Evolutionary conservation across 2,113 vertebrate genomes (phyloP).

Genomic region (Hippocampus zosterae): DNA sequence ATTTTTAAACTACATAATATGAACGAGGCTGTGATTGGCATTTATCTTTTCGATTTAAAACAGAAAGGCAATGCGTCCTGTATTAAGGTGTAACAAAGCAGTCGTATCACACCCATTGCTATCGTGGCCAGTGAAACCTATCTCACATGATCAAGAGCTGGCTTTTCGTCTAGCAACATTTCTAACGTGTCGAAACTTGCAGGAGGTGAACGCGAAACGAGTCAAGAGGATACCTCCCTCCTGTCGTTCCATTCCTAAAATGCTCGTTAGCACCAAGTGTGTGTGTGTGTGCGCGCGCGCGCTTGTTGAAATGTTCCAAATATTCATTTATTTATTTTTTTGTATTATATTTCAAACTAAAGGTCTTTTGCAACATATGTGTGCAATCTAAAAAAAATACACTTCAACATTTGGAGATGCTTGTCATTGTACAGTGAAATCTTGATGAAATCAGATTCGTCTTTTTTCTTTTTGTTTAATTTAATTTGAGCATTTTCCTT

Average conservation of each 20-base stretch:
- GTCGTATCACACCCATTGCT: not conserved
- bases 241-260: constrained; percentile 45
- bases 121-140: not conserved
- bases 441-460: no score
- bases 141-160: not conserved
- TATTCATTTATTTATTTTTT: no score
- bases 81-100: not conserved
- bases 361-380: no score
- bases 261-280: constrained; percentile 50
- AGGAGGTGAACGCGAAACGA: constrained; percentile 10
- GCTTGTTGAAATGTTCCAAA: no score
- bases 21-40: not conserved
- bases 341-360: no score
- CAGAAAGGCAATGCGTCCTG: not conserved
- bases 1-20: no score
- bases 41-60: not conserved
- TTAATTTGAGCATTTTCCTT: no score
- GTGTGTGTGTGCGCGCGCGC: not conserved
- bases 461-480: no score
- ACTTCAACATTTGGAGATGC: no score
- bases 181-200: constrained; percentile 52
- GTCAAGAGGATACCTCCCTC: not conserved
- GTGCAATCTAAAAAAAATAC: no score
- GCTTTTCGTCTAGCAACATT: not conserved
- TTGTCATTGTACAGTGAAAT: no score